Base-by-base conservation (phyloP, 1,140 invertebrate genomes). In the Sycophaga agraensis region DNA sequence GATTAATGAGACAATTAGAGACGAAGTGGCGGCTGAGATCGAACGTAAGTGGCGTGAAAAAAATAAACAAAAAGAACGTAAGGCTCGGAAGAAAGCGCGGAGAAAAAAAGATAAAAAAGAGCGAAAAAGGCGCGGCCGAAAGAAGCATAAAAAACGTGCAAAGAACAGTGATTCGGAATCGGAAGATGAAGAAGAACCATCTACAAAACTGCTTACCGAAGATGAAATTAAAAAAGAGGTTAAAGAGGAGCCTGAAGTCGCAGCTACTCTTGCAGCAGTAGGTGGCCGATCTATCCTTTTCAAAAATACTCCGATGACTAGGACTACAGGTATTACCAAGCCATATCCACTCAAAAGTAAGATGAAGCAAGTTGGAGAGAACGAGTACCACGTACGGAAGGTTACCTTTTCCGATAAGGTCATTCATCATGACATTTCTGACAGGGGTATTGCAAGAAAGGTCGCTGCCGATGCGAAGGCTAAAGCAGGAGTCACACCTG, bases 1-100 rank as follows among this genome's bases (percentile, higher is more conserved):
- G 0, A 26, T 80, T 1, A 80, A 78, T 42, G 78, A 80, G 35
- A 74, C 76, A 0, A 79, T 80, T n/a, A 69, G 77, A 4, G 79
- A 81, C 17, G 78, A 80, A 42, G 76, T 80, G 1, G 69, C 71
- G 0, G 77, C 78, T 7, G 77, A 81, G 31, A 81, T 80, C 8
- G 75, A 78, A 34, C 68, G 74, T 2, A 74, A 73, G 21, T 70
- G 74, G 60, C 71, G 70, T 7, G 73, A 78, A n/a, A 74, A 73
- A 21, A 69, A 69, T 17, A 70, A 71, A 6, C 56, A 65, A 3
- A 76, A 72, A 11, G 70, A 71, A 6, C 60, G 67, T 0, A 75
- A 69, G 17, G 64, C 56, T 0, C 63, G 68, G 19, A 74, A 73
- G 11, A 61, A 46, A 0, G 70, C 71, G 14, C 58, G 50, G 0